These are phyloP conservation scores for Nomada ferruginata DNA, from an alignment of 2,888 invertebrate genomes.

Conservation along the genomic window DNA sequence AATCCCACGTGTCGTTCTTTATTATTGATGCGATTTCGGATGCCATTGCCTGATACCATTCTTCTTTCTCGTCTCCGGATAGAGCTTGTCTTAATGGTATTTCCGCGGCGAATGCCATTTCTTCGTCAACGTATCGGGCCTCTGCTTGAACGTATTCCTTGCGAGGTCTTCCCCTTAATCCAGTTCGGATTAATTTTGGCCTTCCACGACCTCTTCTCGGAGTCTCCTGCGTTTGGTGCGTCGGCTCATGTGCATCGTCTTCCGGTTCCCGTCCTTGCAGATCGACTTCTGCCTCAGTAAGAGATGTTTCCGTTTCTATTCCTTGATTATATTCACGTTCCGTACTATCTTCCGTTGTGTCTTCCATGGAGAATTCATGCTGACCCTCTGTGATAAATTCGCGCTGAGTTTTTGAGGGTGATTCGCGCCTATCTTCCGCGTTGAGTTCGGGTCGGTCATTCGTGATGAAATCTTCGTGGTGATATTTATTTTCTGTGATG, in stretches of 20 bases:
- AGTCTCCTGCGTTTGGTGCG: no score
- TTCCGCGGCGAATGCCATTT: slow-evolving; percentile 1
- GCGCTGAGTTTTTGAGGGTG: no score
- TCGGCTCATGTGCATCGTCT: no score
- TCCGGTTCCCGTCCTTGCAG: no score
- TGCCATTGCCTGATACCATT: slow-evolving; percentile 13
- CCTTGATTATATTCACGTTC: background rate
- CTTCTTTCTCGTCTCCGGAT: background rate
- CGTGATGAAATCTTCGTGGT: background rate
- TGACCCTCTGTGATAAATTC: no score
- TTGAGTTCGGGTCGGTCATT: background rate
- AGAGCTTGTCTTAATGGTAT: background rate
- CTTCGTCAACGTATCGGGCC: background rate
- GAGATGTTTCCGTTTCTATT: no score
- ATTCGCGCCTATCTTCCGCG: no score
- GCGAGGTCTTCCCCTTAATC: slow-evolving; percentile 11
- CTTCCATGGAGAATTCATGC: background rate
- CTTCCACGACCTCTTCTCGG: background rate
- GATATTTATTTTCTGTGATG: background rate
- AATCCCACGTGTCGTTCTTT: slow-evolving; percentile 6
- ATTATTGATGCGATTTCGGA: slow-evolving; percentile 2
- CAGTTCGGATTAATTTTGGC: background rate
- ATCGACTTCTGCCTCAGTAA: no score
- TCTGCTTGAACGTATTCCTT: background rate
- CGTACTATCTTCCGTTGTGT: background rate